Base-by-base conservation (phyloP, 1,140 invertebrate genomes). In the Maniola jurtina region DNA sequence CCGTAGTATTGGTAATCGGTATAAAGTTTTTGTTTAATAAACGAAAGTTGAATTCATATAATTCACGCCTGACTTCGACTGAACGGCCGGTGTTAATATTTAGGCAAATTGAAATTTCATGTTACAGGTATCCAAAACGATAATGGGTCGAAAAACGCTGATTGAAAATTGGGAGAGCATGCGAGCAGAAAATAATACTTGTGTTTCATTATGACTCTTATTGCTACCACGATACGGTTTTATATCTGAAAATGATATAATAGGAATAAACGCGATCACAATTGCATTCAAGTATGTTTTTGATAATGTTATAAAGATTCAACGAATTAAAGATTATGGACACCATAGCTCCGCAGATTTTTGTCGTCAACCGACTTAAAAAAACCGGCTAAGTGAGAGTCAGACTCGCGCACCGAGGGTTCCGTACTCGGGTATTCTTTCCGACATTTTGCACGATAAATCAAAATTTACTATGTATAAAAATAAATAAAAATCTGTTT, bases 41-140 rank as follows among this genome's bases (percentile, higher is more conserved):
- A 38, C 6, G 38, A n/a, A 48, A 48, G 45, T 48, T n/a, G 1
- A 48, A 11, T 48, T n/a, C 13, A 15, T 10, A 48, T 11, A 5
- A 14, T 48, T 48, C n/a, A 48, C 45, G 45, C 45, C n/a, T 6
- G 11, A n/a, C 11, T 48, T 48, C 13, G 1, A 6, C 3, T 15
- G 45, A 1, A 48, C n/a, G 42, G 47, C 38, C 55, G 47, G 56
- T 52, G 63, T 59, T 59, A 54, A 65, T 65, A 65, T 59, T 65
- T 65, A 59, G 63, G 63, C 45, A 65, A 65, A 65, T 65, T 65
- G 63, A 65, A 65, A 65, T 59, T 65, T 52, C 56, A 59, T 42
- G 59, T 65, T 16, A 38, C 38, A 11, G 47, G 56, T 50, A 48
- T 59, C 56, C 10, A 57, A 60, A 66, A 66, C 64, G 57, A 45